Evolutionary conservation across 2,113 vertebrate genomes (phyloP), one percentile per base, ranked within the genome.

Genomic region (Erinaceus europaeus): DNA sequence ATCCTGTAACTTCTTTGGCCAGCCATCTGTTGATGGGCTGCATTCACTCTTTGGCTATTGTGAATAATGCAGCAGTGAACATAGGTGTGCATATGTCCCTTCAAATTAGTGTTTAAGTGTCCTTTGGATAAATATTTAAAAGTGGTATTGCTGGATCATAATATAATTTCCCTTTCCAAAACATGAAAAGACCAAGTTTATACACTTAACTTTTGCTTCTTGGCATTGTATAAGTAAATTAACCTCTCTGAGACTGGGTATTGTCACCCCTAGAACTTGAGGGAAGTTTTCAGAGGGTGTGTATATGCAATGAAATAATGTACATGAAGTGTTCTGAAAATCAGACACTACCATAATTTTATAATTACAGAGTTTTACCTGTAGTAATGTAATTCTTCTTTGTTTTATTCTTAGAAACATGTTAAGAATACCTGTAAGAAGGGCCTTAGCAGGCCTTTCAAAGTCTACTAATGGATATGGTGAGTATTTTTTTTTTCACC

Each of bases 391-490:
- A 55, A 93, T n/a, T 89, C 32, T 74, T 92, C 74, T 95, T 91
- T 84, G 59, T 65, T 84, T 90, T 92, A 32, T 84, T 95, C 90
- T 65, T 80, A 98, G 98, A 94, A 94, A 71, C 84, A 99, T 99
- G 99, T 87, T 99, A 92, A 98, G 98, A 90, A 96, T 98, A 32
- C 96, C 98, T 76, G 92, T 98, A 78, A 97, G 94, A 92, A 97
- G 97, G 91, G 95, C 97, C 91, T 85, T 99, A 29, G 83, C 96
- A 48, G 98, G 97, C 90, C 96, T 97, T 18, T 90, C 97, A 85
- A 94, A 96, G 44, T 64, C 94, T 52, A 86, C 96, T 86, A 97
- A 77, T 97, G 96, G 96, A 84, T 95, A 92, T 96, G 98, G 98
- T 99, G 96, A 97, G 97, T 95, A 52, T 74, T 29, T 73, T 65